Evolutionary conservation across 2,888 invertebrate genomes (phyloP).

Genomic region (Charanyca ferruginea): DNA sequence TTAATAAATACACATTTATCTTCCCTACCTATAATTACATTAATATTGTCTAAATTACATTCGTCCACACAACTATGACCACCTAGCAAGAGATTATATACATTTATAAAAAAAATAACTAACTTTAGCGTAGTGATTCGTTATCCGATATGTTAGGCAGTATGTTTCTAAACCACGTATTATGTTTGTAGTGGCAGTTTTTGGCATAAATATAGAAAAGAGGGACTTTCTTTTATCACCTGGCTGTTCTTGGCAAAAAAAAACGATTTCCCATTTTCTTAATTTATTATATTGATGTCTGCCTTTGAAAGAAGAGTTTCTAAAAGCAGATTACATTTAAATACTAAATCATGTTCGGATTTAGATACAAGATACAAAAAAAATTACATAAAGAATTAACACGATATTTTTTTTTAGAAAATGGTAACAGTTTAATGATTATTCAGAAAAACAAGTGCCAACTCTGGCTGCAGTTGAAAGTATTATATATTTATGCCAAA

Average conservation of each 20-base stretch:
- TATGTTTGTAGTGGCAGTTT: conserved; percentile 68
- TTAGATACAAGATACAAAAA: too few species aligned
- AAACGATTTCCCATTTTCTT: too few species aligned
- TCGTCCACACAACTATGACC: conserved; percentile 76
- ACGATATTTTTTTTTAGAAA: too few species aligned
- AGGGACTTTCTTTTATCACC: background rate
- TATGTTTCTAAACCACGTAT: conserved; percentile 83
- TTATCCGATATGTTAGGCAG: conserved; percentile 88
- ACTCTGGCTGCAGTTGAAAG: background rate
- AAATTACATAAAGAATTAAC: too few species aligned
- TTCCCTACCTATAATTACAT: conserved; percentile 75
- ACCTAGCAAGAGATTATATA: conserved; percentile 84
- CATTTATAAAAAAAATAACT: conserved; percentile 80
- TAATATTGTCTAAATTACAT: conserved; percentile 89
- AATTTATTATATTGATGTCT: too few species aligned
- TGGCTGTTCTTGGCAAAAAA: too few species aligned
- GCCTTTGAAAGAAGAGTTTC: too few species aligned
- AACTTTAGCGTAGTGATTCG: conserved; percentile 83
- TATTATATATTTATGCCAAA: conserved; percentile 66
- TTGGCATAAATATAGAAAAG: conserved; percentile 58
- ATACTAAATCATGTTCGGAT: too few species aligned
- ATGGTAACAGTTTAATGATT: too few species aligned
- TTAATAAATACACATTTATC: conserved; percentile 66
- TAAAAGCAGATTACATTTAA: too few species aligned
- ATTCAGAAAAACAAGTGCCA: too few species aligned